A percentile compares a stretch with the other conserved stretches of the same genome.
Evolutionary conservation across 2,797 vertebrate species (phyloP).

Genomic region (Molossus molossus): DNA sequence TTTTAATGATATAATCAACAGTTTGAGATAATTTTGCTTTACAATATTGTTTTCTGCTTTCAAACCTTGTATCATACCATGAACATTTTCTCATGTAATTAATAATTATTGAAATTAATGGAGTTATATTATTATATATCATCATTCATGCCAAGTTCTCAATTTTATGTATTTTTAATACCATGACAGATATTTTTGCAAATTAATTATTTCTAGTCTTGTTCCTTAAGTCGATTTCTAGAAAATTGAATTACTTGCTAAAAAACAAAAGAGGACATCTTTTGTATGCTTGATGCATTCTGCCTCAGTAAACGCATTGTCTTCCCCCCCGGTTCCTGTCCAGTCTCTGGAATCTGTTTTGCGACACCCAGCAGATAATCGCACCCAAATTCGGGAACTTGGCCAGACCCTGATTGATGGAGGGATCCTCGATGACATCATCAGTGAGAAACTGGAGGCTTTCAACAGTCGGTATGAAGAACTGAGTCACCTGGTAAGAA

Average conservation of each 20-base stretch:
- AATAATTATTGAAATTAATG: constrained; percentile 37
- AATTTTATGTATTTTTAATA: constrained; percentile 13
- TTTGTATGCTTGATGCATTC: background rate
- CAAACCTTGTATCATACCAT: background rate
- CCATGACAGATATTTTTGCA: background rate
- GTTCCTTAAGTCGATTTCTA: background rate
- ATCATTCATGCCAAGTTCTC: background rate
- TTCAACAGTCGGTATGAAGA: constrained; percentile 97
- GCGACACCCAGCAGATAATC: constrained; percentile 97
- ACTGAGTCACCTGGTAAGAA: constrained; percentile 95
- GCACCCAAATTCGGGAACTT: constrained; percentile 98
- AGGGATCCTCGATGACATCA: constrained; percentile 98
- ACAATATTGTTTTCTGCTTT: background rate
- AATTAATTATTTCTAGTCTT: constrained; percentile 11
- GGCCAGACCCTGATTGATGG: constrained; percentile 98
- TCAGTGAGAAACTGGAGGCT: constrained; percentile 97
- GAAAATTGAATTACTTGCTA: background rate
- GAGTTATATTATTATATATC: background rate
- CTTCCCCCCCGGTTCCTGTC: background rate
- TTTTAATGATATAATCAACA: constrained; percentile 36
- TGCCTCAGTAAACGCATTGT: constrained; percentile 36
- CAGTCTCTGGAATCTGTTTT: constrained; percentile 95
- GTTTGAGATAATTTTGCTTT: constrained; percentile 32
- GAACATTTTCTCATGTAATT: background rate
- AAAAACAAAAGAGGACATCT: background rate